Conservation (phyloP, 2,113 vertebrate species). For the Phaetusa simplex region DNA sequence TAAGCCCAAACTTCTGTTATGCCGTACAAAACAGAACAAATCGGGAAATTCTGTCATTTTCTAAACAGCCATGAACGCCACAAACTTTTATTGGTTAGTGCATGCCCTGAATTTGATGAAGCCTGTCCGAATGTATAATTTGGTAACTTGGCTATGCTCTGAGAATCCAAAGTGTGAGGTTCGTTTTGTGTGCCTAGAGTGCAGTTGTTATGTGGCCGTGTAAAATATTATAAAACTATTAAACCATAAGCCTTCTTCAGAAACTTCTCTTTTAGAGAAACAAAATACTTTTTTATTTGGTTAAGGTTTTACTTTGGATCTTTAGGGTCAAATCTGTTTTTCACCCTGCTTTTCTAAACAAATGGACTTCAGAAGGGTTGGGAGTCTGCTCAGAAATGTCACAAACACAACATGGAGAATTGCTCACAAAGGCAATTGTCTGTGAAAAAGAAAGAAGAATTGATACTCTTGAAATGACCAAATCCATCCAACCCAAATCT, state of each 20-base stretch:
- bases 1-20: background rate
- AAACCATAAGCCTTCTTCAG: background rate
- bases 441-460: background rate
- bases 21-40: background rate
- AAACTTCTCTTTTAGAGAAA: background rate
- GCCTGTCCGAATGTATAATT: background rate
- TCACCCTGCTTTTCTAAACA: background rate
- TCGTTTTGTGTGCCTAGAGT: background rate
- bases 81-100: background rate
- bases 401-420: background rate
- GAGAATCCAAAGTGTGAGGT: background rate
- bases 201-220: background rate
- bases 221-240: background rate
- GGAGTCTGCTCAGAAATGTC: background rate
- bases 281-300: background rate
- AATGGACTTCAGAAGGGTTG: background rate
- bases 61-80: background rate
- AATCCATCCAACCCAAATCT: background rate
- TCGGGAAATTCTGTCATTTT: background rate
- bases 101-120: background rate
- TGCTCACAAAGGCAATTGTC: background rate
- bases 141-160: background rate
- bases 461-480: background rate
- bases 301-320: background rate
- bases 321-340: background rate